A percentile compares a stretch with the other conserved stretches of the same genome.
Conservation (phyloP, 1,140 invertebrate species). For the Grapholita molesta region DNA sequence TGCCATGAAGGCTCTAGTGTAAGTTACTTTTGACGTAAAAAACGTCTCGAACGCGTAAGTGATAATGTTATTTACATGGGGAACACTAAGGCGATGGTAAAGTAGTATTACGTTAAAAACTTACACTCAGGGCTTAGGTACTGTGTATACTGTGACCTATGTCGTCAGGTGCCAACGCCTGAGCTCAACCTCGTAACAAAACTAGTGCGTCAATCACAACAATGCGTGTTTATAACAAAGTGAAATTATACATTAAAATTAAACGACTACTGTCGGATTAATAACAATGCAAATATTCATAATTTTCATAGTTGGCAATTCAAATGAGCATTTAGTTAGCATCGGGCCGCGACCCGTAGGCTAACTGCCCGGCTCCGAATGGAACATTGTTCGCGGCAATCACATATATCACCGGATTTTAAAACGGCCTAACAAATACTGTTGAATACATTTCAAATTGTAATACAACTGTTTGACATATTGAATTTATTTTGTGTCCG, state of each 20-base stretch:
- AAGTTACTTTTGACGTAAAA: too few relatives aligned
- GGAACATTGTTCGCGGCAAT: constrained; percentile 17
- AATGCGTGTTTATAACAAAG: constrained; percentile 13
- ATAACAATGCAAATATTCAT: constrained; percentile 48
- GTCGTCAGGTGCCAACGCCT: not conserved
- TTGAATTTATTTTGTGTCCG: not conserved
- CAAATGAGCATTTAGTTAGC: constrained; percentile 49
- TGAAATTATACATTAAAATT: constrained; percentile 22
- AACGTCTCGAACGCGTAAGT: too few relatives aligned
- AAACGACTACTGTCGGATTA: constrained; percentile 25
- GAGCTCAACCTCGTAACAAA: not conserved
- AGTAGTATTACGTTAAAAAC: too few relatives aligned
- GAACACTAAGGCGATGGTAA: too few relatives aligned
- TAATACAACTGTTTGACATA: not conserved
- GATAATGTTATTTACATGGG: too few relatives aligned
- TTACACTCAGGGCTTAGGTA: too few relatives aligned
- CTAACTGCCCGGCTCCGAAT: not conserved
- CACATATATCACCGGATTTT: constrained; percentile 2
- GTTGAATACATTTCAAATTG: not conserved
- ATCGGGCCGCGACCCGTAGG: constrained; percentile 32
- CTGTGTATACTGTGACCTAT: too few relatives aligned
- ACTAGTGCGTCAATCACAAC: not conserved
- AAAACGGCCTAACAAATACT: constrained; percentile 1
- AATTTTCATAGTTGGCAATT: constrained; percentile 46
- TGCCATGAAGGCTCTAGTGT: too few relatives aligned